Percentiles rank a stretch among this genome's conserved stretches.
Conservation (phyloP, 2,113 vertebrate genomes). For the Ariopsis seemanni region DNA sequence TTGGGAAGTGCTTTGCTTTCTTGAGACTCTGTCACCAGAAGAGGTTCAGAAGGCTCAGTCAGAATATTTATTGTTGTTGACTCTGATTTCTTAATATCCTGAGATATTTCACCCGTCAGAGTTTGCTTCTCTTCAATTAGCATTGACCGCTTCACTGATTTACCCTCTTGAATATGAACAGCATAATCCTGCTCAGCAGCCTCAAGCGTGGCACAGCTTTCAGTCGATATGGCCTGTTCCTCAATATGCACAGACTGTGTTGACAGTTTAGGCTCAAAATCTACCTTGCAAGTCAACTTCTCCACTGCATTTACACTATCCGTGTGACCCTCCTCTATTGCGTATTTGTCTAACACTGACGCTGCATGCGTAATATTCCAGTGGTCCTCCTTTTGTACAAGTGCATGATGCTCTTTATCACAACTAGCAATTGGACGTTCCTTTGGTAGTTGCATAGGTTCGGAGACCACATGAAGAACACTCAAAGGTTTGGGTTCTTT, state of each 20-base stretch:
- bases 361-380: constrained; percentile 69
- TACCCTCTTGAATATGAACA: constrained; percentile 74
- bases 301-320: constrained; percentile 63
- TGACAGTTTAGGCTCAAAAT: constrained; percentile 68
- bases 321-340: constrained; percentile 66
- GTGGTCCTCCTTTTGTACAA: constrained; percentile 72
- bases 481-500: constrained; percentile 59
- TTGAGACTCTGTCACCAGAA: constrained; percentile 67
- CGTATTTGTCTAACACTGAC: constrained; percentile 64
- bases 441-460: constrained; percentile 68
- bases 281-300: constrained; percentile 56
- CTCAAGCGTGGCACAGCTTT: constrained; percentile 69
- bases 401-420: constrained; percentile 64
- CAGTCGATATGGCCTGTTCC: constrained; percentile 67
- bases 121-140: constrained; percentile 75
- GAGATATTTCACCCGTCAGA: constrained; percentile 67
- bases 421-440: constrained; percentile 62
- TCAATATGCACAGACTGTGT: constrained; percentile 66
- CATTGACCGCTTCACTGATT: constrained; percentile 76
- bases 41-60: constrained; percentile 64
- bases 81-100: constrained; percentile 53
- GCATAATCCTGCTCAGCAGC: constrained; percentile 75
- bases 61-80: constrained; percentile 43
- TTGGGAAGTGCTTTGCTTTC: constrained; percentile 68
- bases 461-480: constrained; percentile 64